Evolutionary conservation across 1,140 invertebrate genomes (phyloP).

Genomic region (Leptopilina boulardi): DNA sequence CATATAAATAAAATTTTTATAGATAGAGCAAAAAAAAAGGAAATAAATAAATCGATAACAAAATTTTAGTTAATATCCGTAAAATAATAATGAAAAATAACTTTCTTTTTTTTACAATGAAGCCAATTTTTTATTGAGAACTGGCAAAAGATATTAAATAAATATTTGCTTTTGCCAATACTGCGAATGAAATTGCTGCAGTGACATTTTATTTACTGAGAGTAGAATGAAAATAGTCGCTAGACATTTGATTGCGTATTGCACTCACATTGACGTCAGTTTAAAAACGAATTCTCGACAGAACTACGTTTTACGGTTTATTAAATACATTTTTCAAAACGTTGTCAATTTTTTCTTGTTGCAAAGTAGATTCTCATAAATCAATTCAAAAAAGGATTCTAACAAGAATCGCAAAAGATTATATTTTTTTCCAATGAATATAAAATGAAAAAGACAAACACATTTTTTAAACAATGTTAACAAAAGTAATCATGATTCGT

Average conservation of each 20-base stretch:
- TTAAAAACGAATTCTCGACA: neutral
- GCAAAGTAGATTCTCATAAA: neutral
- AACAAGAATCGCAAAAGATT: neutral
- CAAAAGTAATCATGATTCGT: neutral
- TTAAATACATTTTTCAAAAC: constrained; percentile 14
- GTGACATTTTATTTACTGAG: neutral
- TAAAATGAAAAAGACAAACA: neutral
- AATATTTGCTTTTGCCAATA: neutral
- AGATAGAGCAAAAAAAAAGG: no score
- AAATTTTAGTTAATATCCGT: no score
- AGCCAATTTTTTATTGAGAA: neutral
- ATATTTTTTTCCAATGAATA: neutral
- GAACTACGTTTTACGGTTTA: neutral
- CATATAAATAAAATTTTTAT: no score
- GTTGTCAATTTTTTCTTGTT: neutral
- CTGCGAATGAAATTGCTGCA: neutral
- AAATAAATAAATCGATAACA: no score
- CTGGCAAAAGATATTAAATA: neutral
- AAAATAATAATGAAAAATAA: no score
- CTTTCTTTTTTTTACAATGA: neutral
- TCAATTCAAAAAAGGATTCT: neutral
- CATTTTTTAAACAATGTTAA: neutral
- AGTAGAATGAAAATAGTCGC: neutral
- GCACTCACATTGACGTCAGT: neutral
- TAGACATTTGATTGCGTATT: neutral